phyloP scores from a whole-genome alignment of 1,140 invertebrate genomes.

The Drosophila equinoxialis region DNA sequence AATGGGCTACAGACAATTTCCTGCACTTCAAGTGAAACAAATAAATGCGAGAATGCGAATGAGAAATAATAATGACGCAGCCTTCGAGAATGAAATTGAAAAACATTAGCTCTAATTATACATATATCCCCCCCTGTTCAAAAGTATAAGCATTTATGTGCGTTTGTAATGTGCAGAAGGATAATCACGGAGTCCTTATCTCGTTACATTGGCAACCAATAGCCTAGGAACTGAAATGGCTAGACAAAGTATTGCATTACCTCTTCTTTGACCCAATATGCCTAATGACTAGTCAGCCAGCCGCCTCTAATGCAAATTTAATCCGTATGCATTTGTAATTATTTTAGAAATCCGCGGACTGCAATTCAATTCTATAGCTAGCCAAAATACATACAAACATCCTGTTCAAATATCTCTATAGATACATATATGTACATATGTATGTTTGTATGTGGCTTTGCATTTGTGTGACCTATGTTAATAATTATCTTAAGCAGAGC shows the following conservation, averaged over 20 bases:
- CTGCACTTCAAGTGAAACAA: constrained; percentile 80
- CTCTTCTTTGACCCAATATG: not conserved
- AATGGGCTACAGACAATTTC: constrained; percentile 82
- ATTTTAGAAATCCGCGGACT: constrained; percentile 72
- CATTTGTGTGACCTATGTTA: constrained; percentile 50
- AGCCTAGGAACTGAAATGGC: not conserved
- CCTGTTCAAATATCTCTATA: not conserved
- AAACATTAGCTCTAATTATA: constrained; percentile 17
- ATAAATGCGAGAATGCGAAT: constrained; percentile 45
- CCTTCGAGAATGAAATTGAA: constrained; percentile 3
- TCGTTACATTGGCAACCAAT: not conserved
- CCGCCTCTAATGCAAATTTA: constrained; percentile 77
- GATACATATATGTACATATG: not conserved
- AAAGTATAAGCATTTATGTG: no score
- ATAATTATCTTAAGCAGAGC: constrained; percentile 24
- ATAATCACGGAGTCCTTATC: not conserved
- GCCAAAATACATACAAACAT: constrained; percentile 7
- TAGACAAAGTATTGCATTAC: constrained; percentile 1
- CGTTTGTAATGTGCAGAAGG: not conserved
- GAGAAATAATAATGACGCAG: constrained; percentile 62
- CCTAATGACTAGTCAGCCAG: constrained; percentile 71
- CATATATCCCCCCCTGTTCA: no score
- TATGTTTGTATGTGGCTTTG: constrained; percentile 13
- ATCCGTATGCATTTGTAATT: constrained; percentile 78
- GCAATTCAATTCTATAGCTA: constrained; percentile 70